Evolutionary conservation across 2,888 invertebrate genomes (phyloP).

Genomic region (Neocrepidodera transversa): DNA sequence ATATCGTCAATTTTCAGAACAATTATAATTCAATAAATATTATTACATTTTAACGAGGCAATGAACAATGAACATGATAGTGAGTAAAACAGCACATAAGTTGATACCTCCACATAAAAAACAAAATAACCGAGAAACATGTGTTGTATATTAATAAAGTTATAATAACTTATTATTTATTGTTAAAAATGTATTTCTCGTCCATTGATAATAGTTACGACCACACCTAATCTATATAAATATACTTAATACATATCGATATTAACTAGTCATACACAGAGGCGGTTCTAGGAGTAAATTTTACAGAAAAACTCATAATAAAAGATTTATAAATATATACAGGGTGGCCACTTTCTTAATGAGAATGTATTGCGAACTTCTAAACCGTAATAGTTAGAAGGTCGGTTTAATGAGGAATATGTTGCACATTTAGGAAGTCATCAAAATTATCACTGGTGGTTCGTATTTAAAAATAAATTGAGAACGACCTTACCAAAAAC

Average conservation of each 20-base stretch:
- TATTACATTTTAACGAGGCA: constrained; percentile 11
- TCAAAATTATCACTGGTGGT: too few species aligned
- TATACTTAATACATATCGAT: too few species aligned
- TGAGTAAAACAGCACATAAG: background rate
- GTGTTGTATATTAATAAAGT: background rate
- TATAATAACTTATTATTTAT: constrained; percentile 4
- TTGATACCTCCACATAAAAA: background rate
- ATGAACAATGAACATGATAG: constrained; percentile 3
- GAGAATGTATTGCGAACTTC: too few species aligned
- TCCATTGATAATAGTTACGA: constrained; percentile 4
- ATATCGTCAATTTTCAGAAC: constrained; percentile 9
- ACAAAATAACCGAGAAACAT: constrained; percentile 1
- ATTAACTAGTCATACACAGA: too few species aligned
- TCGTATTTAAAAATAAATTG: too few species aligned
- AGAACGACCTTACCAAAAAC: too few species aligned
- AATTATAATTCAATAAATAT: constrained; percentile 12
- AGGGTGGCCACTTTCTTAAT: too few species aligned
- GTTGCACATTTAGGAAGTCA: too few species aligned
- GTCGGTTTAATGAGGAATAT: too few species aligned
- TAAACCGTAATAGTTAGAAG: too few species aligned
- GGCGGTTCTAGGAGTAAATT: background rate
- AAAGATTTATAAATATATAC: too few species aligned
- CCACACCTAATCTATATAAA: constrained; percentile 2
- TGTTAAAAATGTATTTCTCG: constrained; percentile 5
- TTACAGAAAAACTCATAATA: too few species aligned